A percentile compares a stretch with the other conserved stretches of the same genome.
Evolutionary conservation across 2,113 vertebrate genomes (phyloP).

Genomic region (Boulengeromyrus knoepffleri): DNA sequence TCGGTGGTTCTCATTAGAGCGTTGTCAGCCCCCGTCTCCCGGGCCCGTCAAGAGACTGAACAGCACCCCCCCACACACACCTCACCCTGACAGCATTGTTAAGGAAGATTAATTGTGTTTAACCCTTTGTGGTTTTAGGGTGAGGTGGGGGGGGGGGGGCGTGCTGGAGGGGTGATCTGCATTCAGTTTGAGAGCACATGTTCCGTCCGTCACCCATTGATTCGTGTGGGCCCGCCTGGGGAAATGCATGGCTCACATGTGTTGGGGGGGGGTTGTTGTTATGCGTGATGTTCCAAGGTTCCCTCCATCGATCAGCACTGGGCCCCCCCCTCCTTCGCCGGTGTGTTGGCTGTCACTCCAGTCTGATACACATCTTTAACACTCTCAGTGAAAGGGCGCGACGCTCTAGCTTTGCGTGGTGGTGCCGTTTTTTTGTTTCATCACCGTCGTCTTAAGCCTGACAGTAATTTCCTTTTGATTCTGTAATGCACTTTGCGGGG

Average conservation of each 20-base stretch:
- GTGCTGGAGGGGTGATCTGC: slow-evolving; percentile 22
- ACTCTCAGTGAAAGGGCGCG: background rate
- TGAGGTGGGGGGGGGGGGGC: slow-evolving; percentile 43
- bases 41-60: slow-evolving; percentile 38
- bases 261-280: background rate
- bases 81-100: slow-evolving; percentile 57
- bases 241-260: slow-evolving; percentile 54
- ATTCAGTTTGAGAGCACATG: slow-evolving; percentile 47
- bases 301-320: background rate
- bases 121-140: slow-evolving; percentile 60
- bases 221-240: slow-evolving; percentile 55
- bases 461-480: background rate
- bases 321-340: background rate
- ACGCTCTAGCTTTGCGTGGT: background rate
- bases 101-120: slow-evolving; percentile 66
- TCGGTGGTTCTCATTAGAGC: slow-evolving; percentile 23
- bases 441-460: background rate
- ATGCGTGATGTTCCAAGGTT: background rate
- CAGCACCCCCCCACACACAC: slow-evolving; percentile 34
- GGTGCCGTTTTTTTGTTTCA: background rate
- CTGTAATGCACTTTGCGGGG: background rate
- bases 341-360: background rate
- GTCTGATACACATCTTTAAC: background rate
- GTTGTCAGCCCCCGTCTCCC: slow-evolving; percentile 37
- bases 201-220: slow-evolving; percentile 38